phyloP scores from a whole-genome alignment of 1,140 invertebrate species.

The Harlomillsia oculata region DNA sequence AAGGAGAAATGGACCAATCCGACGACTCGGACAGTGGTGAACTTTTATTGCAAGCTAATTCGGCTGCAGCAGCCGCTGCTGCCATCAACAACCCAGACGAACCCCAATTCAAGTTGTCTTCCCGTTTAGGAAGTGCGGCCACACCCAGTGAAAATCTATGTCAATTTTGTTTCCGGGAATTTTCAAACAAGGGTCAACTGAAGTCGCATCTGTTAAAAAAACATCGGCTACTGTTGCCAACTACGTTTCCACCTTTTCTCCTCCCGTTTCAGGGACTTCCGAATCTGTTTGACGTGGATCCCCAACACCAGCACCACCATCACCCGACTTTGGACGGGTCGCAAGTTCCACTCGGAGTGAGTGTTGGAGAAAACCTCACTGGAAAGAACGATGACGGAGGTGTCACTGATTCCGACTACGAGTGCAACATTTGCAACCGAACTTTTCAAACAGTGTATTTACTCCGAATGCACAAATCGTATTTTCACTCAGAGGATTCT shows the following conservation, averaged over 20 bases:
- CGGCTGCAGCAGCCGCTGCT: background rate
- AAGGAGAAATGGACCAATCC: constrained; percentile 7
- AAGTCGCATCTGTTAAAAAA: constrained; percentile 23
- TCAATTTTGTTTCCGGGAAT: constrained; percentile 7
- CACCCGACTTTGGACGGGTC: constrained; percentile 25
- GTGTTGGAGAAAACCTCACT: constrained; percentile 7
- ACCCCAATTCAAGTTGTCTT: background rate
- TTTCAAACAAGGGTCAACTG: constrained; percentile 27
- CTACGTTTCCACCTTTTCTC: constrained; percentile 24
- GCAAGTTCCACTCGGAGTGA: constrained; percentile 27
- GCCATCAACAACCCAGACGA: background rate
- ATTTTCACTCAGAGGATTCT: constrained; percentile 39
- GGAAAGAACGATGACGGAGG: constrained; percentile 2
- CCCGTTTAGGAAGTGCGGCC: background rate
- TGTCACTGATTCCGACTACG: constrained; percentile 38
- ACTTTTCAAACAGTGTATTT: constrained; percentile 48
- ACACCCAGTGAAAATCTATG: constrained; percentile 3
- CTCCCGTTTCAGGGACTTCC: constrained; percentile 23
- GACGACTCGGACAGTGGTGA: background rate
- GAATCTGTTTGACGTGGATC: too few relatives aligned
- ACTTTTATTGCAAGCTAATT: background rate
- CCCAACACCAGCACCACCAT: constrained; percentile 26
- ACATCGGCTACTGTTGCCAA: constrained; percentile 12
- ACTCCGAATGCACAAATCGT: constrained; percentile 47
- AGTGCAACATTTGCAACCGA: constrained; percentile 48